A percentile compares a stretch with the other conserved stretches of the same genome.
Evolutionary conservation across 2,113 vertebrate genomes (phyloP).

Genomic region (Mirza zaza): DNA sequence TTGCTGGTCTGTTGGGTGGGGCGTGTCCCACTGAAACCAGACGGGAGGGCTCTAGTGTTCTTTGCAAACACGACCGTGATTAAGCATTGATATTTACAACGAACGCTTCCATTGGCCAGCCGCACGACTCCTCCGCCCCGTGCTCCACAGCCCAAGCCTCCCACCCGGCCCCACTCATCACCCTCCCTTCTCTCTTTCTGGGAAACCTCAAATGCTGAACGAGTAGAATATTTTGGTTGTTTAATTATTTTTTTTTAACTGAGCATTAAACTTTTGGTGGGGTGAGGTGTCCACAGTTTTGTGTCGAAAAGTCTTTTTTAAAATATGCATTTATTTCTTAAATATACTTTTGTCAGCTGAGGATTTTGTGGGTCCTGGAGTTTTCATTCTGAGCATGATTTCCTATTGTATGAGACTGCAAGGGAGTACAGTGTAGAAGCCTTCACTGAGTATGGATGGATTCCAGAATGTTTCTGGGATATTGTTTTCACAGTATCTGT

Average conservation of each 20-base stretch:
- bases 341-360: not conserved
- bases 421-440: not conserved
- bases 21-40: not conserved
- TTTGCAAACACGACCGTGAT: not conserved
- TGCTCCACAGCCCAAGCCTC: not conserved
- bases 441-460: not conserved
- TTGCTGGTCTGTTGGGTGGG: not conserved
- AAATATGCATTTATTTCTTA: not conserved
- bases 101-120: not conserved
- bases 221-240: not conserved
- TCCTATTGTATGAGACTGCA: not conserved
- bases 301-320: not conserved
- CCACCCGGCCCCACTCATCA: not conserved
- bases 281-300: not conserved
- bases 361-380: not conserved
- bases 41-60: not conserved
- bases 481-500: not conserved
- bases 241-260: not conserved
- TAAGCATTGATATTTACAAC: not conserved
- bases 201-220: not conserved
- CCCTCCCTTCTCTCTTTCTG: not conserved
- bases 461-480: not conserved
- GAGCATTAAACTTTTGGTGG: not conserved
- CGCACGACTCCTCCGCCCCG: not conserved
- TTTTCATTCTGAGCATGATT: not conserved